Percentiles rank a stretch among this genome's conserved stretches.
Conservation (phyloP, 2,888 invertebrate species). For the Deilephila elpenor region DNA sequence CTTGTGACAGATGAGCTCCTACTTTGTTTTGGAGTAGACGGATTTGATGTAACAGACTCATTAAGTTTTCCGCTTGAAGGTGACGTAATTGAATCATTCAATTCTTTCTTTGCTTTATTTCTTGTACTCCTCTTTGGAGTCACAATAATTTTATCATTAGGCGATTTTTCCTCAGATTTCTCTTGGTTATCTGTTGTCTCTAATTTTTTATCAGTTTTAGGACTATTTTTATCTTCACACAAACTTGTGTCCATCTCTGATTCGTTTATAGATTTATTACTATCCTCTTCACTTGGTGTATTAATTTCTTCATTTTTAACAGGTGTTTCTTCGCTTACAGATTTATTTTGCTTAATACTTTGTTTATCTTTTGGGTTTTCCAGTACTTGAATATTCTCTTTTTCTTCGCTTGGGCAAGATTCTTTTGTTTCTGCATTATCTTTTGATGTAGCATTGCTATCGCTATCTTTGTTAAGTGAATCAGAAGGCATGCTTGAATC, state of each 20-base stretch:
- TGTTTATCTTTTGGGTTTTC: background rate
- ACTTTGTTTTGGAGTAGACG: conserved; percentile 62
- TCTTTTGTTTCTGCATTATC: background rate
- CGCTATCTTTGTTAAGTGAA: background rate
- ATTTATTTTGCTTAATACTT: background rate
- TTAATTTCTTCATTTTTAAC: background rate
- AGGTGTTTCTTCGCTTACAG: background rate
- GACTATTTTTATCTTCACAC: conserved; percentile 32
- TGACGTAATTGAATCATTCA: conserved; percentile 55
- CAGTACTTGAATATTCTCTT: background rate
- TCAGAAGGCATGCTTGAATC: conserved; percentile 34
- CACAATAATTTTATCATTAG: conserved; percentile 35
- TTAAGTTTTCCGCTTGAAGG: conserved; percentile 54
- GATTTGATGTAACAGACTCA: conserved; percentile 57
- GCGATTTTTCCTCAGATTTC: conserved; percentile 31
- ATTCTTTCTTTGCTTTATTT: conserved; percentile 56
- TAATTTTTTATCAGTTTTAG: conserved; percentile 28
- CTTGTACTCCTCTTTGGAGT: conserved; percentile 64
- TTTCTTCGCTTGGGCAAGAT: conserved; percentile 1
- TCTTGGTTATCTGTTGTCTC: background rate
- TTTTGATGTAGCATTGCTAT: too few relatives aligned
- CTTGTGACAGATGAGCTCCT: conserved; percentile 60
- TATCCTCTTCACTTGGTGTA: background rate
- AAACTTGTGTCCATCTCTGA: conserved; percentile 26
- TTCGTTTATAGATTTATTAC: conserved; percentile 35